Base-by-base conservation (phyloP, 2,888 invertebrate species). In the Scaptomyza parva region DNA sequence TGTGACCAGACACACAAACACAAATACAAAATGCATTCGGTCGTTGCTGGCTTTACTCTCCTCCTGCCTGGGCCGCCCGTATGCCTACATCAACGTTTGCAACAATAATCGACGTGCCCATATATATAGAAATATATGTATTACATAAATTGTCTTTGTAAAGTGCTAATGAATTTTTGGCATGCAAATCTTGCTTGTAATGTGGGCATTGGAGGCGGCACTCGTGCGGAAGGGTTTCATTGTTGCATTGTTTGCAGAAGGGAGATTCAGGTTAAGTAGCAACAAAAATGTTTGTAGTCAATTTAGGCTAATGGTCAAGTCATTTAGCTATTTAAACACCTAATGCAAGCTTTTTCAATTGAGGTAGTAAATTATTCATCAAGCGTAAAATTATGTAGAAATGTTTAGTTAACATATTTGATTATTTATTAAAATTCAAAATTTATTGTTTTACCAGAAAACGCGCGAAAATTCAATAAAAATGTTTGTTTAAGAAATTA, bases 101-200 rank as follows among this genome's bases (percentile, higher is more conserved):
- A 35, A 43, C 9, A 52, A 47, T 55, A 33, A 22, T 47, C 57
- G 68, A 65, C 58, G 50, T 61, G 58, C n/a, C 47, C 37, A 44
- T 52, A 60, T 53, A 26, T 28, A 9, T n/a, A n/a, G n/a, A n/a
- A n/a, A n/a, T 28, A 61, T 69, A 51, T 71, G 64, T 65, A 68
- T 50, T 52, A 74, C 74, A 77, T 66, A 73, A 76, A 81, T 68
- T 82, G 77, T 79, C 72, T 82, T 82, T 85, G 77, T 77, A 62
- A 81, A 82, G 82, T 77, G 79, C 79, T 81, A 81, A 82, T 82
- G 75, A 70, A 79, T 76, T 76, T 81, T 81, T 65, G 70, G 78
- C 70, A 81, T 84, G 74, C 78, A 72, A 82, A 74, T 74, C 66
- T 66, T 44, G 51, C 39, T 59, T 54, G 65, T 62, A 61, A 66